Evolutionary conservation across 1,140 invertebrate genomes (phyloP).

Genomic region (Lordiphosa stackelbergi): DNA sequence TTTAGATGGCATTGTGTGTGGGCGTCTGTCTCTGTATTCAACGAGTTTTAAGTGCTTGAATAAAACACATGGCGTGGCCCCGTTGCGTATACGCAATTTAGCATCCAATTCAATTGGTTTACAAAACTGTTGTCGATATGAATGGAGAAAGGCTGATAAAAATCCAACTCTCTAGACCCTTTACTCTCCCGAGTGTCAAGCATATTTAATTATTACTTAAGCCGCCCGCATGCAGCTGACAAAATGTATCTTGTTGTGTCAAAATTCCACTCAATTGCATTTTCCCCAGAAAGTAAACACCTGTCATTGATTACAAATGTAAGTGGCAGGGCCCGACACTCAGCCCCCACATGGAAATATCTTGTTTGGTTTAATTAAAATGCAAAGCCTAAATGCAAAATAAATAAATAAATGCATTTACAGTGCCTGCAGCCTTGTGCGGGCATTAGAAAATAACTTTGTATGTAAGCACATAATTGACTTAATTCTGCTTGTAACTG

Average conservation of each 20-base stretch:
- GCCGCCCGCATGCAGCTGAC: conserved; percentile 30
- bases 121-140: conserved; percentile 11
- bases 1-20: conserved; percentile 48
- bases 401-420: conserved; percentile 41
- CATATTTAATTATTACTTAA: conserved; percentile 48
- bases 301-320: conserved; percentile 28
- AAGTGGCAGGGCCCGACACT: neutral
- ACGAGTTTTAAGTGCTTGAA: conserved; percentile 62
- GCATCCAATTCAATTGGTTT: conserved; percentile 44
- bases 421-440: conserved; percentile 5
- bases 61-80: conserved; percentile 43
- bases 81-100: conserved; percentile 63
- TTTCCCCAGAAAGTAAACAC: conserved; percentile 49
- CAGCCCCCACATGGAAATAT: conserved; percentile 5
- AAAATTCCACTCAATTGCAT: conserved; percentile 44
- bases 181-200: conserved; percentile 9
- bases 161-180: neutral
- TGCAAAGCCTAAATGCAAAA: conserved; percentile 24
- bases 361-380: conserved; percentile 32
- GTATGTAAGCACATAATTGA: conserved; percentile 17
- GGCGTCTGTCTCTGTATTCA: conserved; percentile 28
- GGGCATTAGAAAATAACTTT: neutral
- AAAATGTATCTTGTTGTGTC: conserved; percentile 29
- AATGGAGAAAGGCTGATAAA: neutral
- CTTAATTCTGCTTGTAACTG: neutral